A percentile compares a stretch with the other conserved stretches of the same genome.
Conservation (phyloP, 2,113 vertebrate genomes). For the Psittacara wagleri region DNA sequence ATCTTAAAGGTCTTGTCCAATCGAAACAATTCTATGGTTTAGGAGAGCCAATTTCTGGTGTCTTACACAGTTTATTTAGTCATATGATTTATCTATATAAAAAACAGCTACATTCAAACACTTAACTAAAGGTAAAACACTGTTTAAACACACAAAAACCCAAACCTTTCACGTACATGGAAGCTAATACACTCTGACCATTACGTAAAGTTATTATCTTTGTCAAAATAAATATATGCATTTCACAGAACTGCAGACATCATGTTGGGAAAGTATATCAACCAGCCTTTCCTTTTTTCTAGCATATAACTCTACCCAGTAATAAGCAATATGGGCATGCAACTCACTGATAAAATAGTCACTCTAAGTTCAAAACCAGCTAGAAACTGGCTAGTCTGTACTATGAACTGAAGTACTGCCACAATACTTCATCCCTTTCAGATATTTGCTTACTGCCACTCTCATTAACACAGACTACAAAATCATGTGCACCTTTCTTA, state of each 20-base stretch:
- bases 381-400: not conserved
- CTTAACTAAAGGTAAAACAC: not conserved
- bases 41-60: not conserved
- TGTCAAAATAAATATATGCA: not conserved
- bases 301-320: rapidly evolving
- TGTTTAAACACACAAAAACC: not conserved
- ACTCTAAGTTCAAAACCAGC: not conserved
- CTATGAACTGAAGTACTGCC: not conserved
- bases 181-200: not conserved
- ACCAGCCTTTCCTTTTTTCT: not conserved
- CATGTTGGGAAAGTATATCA: not conserved
- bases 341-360: not conserved
- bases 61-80: not conserved
- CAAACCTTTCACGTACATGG: not conserved
- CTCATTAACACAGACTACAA: not conserved
- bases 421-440: not conserved
- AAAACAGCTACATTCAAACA: not conserved
- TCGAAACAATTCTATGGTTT: not conserved
- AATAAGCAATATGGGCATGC: not conserved
- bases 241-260: not conserved
- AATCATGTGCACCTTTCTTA: not conserved
- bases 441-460: not conserved
- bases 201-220: not conserved
- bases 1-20: not conserved
- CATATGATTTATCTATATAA: not conserved